phyloP scores from a whole-genome alignment of 2,113 vertebrate species.

The Nothocercus julius region DNA sequence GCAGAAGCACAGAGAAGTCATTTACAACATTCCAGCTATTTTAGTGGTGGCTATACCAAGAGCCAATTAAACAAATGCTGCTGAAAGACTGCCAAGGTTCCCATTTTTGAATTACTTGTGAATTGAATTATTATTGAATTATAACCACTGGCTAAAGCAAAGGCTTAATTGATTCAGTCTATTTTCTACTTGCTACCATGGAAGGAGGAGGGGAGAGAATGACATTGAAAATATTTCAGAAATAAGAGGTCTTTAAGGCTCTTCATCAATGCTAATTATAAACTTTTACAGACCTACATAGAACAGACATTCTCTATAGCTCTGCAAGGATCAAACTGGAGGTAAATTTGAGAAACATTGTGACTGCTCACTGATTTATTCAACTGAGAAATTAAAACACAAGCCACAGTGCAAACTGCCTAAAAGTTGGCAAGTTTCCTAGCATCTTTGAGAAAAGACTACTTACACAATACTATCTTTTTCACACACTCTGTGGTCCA shows the following conservation, averaged over 20 bases:
- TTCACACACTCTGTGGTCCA: background rate
- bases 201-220: background rate
- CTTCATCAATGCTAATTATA: background rate
- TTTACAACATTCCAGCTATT: background rate
- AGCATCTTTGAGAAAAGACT: rapidly evolving
- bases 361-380: background rate
- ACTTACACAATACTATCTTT: background rate
- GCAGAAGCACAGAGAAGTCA: background rate
- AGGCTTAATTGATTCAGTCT: background rate
- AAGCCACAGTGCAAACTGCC: background rate
- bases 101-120: background rate
- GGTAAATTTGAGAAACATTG: background rate
- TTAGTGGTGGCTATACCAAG: background rate
- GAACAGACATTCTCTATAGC: background rate
- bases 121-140: conserved; percentile 11
- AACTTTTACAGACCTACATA: background rate
- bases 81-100: background rate
- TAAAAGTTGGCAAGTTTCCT: background rate
- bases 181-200: background rate
- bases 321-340: background rate
- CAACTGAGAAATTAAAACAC: background rate
- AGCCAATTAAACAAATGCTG: conserved; percentile 12
- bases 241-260: background rate
- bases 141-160: conserved; percentile 29
- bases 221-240: background rate